phyloP scores from a whole-genome alignment of 1,140 invertebrate genomes.

The Drosophila pandora region DNA sequence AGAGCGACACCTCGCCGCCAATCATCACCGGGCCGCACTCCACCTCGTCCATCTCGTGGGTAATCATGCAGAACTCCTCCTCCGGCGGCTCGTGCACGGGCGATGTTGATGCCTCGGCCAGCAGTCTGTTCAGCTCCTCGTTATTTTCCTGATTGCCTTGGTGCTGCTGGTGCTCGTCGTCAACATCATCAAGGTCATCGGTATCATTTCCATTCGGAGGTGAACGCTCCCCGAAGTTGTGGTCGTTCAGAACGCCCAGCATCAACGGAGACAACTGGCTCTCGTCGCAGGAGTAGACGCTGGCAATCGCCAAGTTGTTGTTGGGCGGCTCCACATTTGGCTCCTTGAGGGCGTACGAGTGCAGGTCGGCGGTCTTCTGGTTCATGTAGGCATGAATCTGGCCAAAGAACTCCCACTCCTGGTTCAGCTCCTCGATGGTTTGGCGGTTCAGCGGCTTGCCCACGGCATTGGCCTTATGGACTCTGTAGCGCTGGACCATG shows the following conservation, averaged over 20 bases:
- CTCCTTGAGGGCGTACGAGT: conserved; percentile 77
- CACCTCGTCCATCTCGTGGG: conserved; percentile 21
- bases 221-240: conserved; percentile 41
- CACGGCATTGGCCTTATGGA: conserved; percentile 58
- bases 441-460: conserved; percentile 41
- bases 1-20: conserved; percentile 41
- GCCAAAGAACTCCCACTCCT: conserved; percentile 79
- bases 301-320: conserved; percentile 46
- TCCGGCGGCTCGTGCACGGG: background rate
- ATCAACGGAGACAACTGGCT: conserved; percentile 29
- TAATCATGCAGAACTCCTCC: conserved; percentile 13
- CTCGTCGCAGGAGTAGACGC: conserved; percentile 38
- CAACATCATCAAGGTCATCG: conserved; percentile 24
- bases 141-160: conserved; percentile 1
- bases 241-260: conserved; percentile 54
- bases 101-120: conserved; percentile 22
- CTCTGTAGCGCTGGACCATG: conserved; percentile 70
- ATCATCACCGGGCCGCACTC: conserved; percentile 42
- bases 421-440: conserved; percentile 48
- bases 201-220: background rate
- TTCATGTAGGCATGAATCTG: conserved; percentile 73
- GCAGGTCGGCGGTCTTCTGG: conserved; percentile 70
- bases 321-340: conserved; percentile 42
- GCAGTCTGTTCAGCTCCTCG: conserved; percentile 24
- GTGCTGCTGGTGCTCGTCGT: background rate